A percentile compares a stretch with the other conserved stretches of the same genome.
Evolutionary conservation across 1,140 invertebrate genomes (phyloP).

Genomic region (Eriocheir sinensis): DNA sequence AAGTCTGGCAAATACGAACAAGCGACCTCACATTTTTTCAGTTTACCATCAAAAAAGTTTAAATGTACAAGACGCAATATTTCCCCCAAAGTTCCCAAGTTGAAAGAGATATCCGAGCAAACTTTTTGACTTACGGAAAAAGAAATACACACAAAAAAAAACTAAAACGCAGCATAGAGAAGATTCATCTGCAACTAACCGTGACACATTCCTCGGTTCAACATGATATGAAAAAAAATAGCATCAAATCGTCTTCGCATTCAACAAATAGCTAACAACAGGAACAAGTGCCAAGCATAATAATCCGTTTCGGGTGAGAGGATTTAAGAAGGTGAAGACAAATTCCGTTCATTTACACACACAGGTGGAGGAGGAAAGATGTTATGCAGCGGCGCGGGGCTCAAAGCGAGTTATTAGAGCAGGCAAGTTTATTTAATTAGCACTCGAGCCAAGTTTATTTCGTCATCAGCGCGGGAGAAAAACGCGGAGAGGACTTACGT

Average conservation of each 20-base stretch:
- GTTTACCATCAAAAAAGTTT: background rate
- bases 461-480: background rate
- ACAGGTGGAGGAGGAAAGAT: background rate
- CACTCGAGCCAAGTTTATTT: background rate
- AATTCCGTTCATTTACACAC: background rate
- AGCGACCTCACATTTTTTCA: conserved; percentile 24
- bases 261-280: background rate
- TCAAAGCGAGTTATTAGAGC: background rate
- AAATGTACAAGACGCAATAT: conserved; percentile 16
- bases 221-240: background rate
- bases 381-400: background rate
- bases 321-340: background rate
- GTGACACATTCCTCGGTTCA: background rate
- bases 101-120: background rate
- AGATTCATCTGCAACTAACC: background rate
- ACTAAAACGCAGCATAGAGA: background rate
- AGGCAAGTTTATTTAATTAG: conserved; percentile 26
- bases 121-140: background rate
- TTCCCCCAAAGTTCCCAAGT: background rate
- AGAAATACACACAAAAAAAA: background rate
- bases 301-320: background rate
- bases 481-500: background rate
- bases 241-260: no score
- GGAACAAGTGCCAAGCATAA: background rate
- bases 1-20: background rate